These are phyloP conservation scores for Chrysemys picta DNA, from an alignment of 2,113 vertebrate genomes.

Conservation along the genomic window DNA sequence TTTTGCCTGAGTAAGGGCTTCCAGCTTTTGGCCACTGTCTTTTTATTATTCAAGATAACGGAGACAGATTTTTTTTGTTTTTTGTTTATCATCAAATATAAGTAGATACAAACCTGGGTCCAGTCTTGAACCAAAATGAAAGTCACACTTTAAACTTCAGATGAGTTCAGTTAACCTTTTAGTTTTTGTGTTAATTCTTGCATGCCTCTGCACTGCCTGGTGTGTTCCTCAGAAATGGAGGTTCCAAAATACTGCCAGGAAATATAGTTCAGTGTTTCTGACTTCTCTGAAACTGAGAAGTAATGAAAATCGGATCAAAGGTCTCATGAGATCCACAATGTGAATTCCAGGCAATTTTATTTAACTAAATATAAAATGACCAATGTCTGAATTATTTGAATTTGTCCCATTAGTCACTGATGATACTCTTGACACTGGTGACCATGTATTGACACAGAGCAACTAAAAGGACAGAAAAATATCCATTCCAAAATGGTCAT, in stretches of 20 bases:
- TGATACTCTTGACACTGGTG: background rate
- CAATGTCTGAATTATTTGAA: background rate
- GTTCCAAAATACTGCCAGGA: background rate
- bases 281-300: background rate
- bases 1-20: background rate
- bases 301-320: background rate
- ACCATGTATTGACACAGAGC: background rate
- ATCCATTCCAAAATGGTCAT: background rate
- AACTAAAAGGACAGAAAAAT: background rate
- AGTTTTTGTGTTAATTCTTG: background rate
- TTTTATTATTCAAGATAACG: background rate
- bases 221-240: background rate
- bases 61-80: rapidly evolving
- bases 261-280: background rate
- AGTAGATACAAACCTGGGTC: background rate
- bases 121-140: background rate
- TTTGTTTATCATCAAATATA: background rate
- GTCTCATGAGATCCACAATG: background rate
- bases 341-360: conserved; percentile 7
- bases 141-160: background rate
- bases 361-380: background rate
- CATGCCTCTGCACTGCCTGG: background rate
- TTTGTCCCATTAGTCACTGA: background rate
- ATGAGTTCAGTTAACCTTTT: background rate
- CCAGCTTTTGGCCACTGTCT: background rate